Evolutionary conservation across 2,888 invertebrate genomes (phyloP), one percentile per base, ranked within the genome.

Genomic region (Amiota communis): DNA sequence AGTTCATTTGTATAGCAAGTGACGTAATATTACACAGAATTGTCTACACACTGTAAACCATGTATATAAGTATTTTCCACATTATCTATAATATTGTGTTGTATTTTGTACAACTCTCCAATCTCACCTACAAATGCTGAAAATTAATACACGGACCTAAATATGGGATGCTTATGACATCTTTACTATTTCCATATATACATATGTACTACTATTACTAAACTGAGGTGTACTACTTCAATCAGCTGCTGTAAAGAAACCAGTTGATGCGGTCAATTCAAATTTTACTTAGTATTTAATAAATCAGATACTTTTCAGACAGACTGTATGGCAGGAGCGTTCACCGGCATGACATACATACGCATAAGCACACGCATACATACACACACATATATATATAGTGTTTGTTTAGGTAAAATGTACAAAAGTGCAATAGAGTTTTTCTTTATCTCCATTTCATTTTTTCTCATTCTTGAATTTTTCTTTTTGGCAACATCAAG

Each of bases 311-410:
- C 53, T 15, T 53, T 36, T 53, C 53, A 8, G n/a, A 53, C 53
- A 53, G 13, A 53, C 13, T 53, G 53, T 36, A 36, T 36, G 36
- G 6, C 36, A 36, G 13, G 15, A 9, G 12, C n/a, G 15, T 12
- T 51, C 12, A n/a, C 4, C 53, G 53, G 12, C n/a, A 51, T 51
- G n/a, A 51, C 57, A 17, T 57, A 17, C 17, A n/a, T 81, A 79
- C 79, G 75, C 76, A 80, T 75, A 77, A 77, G 80, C 20, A 59
- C 6, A 15, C 59, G 20, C 9, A 59, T n/a, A 59, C 9, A 59
- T 20, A 59, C n/a, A 59, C 59, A 59, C 15, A 17, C 1, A 59
- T 4, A 73, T 9, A 68, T 9, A 59, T 4, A 73, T 9, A 68
- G 53, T 53, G 67, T 68, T 68, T 17, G 59, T 10, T 51, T 51